phyloP scores from a whole-genome alignment of 2,797 vertebrate genomes.

The Arrhamphus sclerolepis region DNA sequence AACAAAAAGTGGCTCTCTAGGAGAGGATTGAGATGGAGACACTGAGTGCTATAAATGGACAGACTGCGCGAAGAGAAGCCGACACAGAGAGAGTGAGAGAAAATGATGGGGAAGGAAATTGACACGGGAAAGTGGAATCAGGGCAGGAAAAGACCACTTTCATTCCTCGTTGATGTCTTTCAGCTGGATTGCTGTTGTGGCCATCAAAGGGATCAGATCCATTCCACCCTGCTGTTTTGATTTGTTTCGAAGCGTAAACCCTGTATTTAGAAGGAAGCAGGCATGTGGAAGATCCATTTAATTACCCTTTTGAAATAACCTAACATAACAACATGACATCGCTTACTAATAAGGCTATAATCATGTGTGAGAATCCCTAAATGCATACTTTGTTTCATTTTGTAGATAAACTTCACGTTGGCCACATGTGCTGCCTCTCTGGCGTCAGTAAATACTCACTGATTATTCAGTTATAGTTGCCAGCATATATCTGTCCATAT shows the following conservation, averaged over 20 bases:
- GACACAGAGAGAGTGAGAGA: slow-evolving; percentile 16
- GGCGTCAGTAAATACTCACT: too few relatives aligned
- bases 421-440: too few relatives aligned
- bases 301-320: too few relatives aligned
- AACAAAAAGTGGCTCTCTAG: slow-evolving; percentile 33
- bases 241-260: background rate
- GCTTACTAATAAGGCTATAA: too few relatives aligned
- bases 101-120: slow-evolving; percentile 31
- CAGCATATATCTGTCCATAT: too few relatives aligned
- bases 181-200: background rate
- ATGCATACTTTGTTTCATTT: too few relatives aligned
- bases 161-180: slow-evolving; percentile 8
- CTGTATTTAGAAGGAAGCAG: background rate
- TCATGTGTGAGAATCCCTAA: too few relatives aligned
- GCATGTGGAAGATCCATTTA: background rate
- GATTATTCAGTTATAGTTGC: too few relatives aligned
- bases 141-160: slow-evolving; percentile 18
- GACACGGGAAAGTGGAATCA: slow-evolving; percentile 19
- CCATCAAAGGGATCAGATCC: slow-evolving; percentile 2
- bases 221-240: background rate
- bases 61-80: slow-evolving; percentile 17
- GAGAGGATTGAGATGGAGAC: slow-evolving; percentile 33
- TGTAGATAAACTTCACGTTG: too few relatives aligned
- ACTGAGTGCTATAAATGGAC: slow-evolving; percentile 17
- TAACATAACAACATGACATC: too few relatives aligned